These are phyloP conservation scores for Drosophila paramelanica DNA, from an alignment of 2,888 invertebrate species.

Conservation along the genomic window DNA sequence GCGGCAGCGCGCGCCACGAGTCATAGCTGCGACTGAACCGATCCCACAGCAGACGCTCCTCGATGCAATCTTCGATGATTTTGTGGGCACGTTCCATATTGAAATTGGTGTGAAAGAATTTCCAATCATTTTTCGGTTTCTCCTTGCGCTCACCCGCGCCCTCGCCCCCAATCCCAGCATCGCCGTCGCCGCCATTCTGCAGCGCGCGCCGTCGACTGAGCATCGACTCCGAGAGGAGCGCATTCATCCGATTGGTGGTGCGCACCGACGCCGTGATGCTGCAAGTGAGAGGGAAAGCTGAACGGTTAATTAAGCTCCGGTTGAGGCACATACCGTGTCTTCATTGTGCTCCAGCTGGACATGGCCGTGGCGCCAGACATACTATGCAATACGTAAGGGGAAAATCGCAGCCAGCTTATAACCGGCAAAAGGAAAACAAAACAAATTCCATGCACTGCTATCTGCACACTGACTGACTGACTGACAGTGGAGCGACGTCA, in stretches of 20 bases:
- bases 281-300: constrained; percentile 31
- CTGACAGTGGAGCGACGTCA: constrained; percentile 63
- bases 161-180: constrained; percentile 43
- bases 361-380: constrained; percentile 55
- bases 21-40: constrained; percentile 84
- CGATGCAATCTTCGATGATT: constrained; percentile 82
- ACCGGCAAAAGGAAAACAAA: constrained; percentile 69
- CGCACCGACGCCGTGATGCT: constrained; percentile 85
- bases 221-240: constrained; percentile 83
- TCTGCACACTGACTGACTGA: constrained; percentile 50
- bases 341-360: constrained; percentile 81
- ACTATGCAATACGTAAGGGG: not conserved
- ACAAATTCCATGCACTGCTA: constrained; percentile 75
- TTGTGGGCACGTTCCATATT: constrained; percentile 84
- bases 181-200: constrained; percentile 54
- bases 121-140: constrained; percentile 80
- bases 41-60: constrained; percentile 84
- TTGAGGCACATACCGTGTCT: constrained; percentile 71
- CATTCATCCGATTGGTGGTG: constrained; percentile 84
- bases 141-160: constrained; percentile 58
- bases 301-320: constrained; percentile 6
- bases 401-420: constrained; percentile 3
- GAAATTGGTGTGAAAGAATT: constrained; percentile 83
- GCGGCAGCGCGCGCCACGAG: constrained; percentile 83
- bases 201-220: constrained; percentile 74